Percentiles rank a stretch among this genome's conserved stretches.
These are phyloP conservation scores for Struthidea cinerea DNA, from an alignment of 2,113 vertebrate genomes.

Conservation along the genomic window DNA sequence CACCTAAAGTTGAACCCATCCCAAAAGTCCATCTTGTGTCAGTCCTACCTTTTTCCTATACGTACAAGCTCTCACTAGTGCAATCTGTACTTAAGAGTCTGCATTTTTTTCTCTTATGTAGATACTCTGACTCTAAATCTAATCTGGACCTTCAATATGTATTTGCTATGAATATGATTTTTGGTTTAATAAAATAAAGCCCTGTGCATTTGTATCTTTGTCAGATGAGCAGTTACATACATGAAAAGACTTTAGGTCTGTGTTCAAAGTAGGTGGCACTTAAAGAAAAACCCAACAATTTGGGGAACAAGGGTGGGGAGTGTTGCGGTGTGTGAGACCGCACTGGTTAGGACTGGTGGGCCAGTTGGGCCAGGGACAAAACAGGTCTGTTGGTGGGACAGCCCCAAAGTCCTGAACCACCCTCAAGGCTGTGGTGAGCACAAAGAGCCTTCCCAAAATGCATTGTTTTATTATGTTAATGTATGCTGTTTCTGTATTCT, in stretches of 20 bases:
- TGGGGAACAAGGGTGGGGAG: background rate
- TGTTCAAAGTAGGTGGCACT: background rate
- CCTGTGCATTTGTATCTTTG: background rate
- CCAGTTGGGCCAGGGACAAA: no score
- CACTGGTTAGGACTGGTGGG: no score
- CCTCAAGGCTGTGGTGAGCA: no score
- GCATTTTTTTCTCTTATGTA: background rate
- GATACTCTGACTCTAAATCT: background rate
- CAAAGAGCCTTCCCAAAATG: no score
- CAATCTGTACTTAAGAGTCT: background rate
- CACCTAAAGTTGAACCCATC: background rate
- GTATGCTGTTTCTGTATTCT: no score
- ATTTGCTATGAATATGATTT: background rate
- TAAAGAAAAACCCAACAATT: background rate
- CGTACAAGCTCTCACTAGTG: fast-evolving
- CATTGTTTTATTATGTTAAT: no score
- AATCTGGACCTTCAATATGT: background rate
- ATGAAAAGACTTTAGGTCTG: background rate
- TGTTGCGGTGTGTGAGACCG: no score
- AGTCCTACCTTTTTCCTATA: background rate
- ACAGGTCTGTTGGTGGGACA: no score
- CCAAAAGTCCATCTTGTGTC: background rate
- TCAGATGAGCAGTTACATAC: background rate
- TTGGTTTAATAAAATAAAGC: background rate
- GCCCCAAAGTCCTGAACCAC: no score